Percentiles rank a stretch among this genome's conserved stretches.
Conservation (phyloP, 2,888 invertebrate genomes). For the Shargacucullia verbasci region DNA sequence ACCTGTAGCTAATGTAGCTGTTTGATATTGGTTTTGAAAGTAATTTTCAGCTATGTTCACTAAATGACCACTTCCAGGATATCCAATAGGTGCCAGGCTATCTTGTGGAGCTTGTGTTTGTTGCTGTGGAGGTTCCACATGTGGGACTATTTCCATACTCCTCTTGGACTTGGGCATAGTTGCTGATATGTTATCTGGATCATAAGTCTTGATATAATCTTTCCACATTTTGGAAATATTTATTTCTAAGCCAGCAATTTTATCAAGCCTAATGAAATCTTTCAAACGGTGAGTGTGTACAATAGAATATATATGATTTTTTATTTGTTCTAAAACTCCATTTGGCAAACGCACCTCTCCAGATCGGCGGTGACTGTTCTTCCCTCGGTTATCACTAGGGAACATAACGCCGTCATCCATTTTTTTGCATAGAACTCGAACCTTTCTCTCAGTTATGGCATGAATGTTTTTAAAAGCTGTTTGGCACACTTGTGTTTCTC, state of each 20-base stretch:
- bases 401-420: slow-evolving; percentile 90
- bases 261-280: slow-evolving; percentile 87
- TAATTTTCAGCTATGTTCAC: slow-evolving; percentile 87
- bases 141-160: slow-evolving; percentile 69
- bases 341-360: slow-evolving; percentile 86
- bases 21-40: slow-evolving; percentile 85
- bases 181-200: slow-evolving; percentile 85
- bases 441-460: slow-evolving; percentile 88
- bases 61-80: slow-evolving; percentile 84
- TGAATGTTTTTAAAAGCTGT: slow-evolving; percentile 89
- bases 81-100: slow-evolving; percentile 75
- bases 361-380: slow-evolving; percentile 86
- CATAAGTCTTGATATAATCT: slow-evolving; percentile 87
- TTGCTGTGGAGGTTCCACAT: slow-evolving; percentile 64
- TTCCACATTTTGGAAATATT: slow-evolving; percentile 90
- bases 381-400: slow-evolving; percentile 88
- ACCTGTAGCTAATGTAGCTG: slow-evolving; percentile 74
- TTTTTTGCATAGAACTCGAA: slow-evolving; percentile 88
- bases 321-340: slow-evolving; percentile 86
- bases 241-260: slow-evolving; percentile 88
- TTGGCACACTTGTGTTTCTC: slow-evolving; percentile 89
- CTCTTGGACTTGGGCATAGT: slow-evolving; percentile 86
- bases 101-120: slow-evolving; percentile 71
- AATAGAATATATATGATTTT: slow-evolving; percentile 87
- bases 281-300: slow-evolving; percentile 86